Evolutionary conservation across 2,888 invertebrate species (phyloP).

Genomic region (Desoria tigrina): DNA sequence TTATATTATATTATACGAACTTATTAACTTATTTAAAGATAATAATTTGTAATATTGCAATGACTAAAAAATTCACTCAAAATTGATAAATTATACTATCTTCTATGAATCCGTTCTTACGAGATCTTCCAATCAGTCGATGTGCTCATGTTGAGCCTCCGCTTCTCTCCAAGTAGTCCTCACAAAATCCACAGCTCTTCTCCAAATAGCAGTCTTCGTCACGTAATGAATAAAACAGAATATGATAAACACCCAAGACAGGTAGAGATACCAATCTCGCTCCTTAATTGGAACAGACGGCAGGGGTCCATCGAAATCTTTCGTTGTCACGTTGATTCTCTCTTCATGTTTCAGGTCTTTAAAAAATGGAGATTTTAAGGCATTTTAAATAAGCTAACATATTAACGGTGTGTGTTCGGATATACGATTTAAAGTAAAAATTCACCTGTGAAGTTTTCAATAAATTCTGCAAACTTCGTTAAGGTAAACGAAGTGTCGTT

Average conservation of each 20-base stretch:
- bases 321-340: slow-evolving; percentile 70
- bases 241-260: slow-evolving; percentile 83
- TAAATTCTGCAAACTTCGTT: slow-evolving; percentile 75
- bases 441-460: slow-evolving; percentile 69
- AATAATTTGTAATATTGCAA: too few species aligned
- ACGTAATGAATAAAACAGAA: slow-evolving; percentile 74
- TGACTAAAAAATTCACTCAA: too few species aligned
- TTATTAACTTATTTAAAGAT: too few species aligned
- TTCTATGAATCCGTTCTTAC: too few species aligned
- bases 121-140: slow-evolving; percentile 7
- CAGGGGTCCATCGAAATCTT: slow-evolving; percentile 78
- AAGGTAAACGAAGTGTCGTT: slow-evolving; percentile 79
- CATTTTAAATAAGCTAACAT: background rate
- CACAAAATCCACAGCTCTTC: slow-evolving; percentile 76
- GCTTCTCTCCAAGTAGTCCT: slow-evolving; percentile 82
- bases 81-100: too few species aligned
- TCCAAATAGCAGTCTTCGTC: slow-evolving; percentile 74
- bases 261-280: slow-evolving; percentile 75
- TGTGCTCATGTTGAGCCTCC: slow-evolving; percentile 62
- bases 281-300: slow-evolving; percentile 73
- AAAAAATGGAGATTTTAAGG: background rate
- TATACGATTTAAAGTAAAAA: background rate
- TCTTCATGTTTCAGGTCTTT: slow-evolving; percentile 67
- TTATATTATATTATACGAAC: too few species aligned
- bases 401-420: slow-evolving; percentile 9